phyloP scores from a whole-genome alignment of 2,113 vertebrate genomes.

The Eptesicus fuscus region DNA sequence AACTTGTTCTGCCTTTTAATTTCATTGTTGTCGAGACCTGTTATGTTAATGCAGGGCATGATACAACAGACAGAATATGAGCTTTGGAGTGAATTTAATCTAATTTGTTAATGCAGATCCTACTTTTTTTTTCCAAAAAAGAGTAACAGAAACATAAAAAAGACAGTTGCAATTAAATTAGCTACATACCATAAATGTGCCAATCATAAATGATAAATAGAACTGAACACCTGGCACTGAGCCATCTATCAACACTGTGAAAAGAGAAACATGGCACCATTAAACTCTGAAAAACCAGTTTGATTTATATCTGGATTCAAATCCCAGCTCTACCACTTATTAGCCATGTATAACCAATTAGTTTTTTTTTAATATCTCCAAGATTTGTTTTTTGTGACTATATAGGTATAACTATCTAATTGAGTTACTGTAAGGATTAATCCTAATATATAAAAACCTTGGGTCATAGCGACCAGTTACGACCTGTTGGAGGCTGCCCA shows the following conservation, averaged over 20 bases:
- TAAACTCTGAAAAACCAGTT: not conserved
- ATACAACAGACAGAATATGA: not conserved
- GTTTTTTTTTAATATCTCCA: not conserved
- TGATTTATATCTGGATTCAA: not conserved
- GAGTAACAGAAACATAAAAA: slow-evolving; percentile 2
- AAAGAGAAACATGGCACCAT: not conserved
- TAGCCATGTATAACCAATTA: not conserved
- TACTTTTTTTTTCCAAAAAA: slow-evolving; percentile 17
- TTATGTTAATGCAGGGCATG: not conserved
- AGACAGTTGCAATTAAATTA: slow-evolving; percentile 14
- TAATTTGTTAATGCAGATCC: slow-evolving; percentile 1
- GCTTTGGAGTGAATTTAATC: not conserved
- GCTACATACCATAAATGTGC: not conserved
- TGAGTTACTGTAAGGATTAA: not conserved
- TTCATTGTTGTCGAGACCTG: not conserved
- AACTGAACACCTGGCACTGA: not conserved
- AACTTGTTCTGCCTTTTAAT: not conserved
- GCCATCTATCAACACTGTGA: not conserved
- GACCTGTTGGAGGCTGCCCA: no score
- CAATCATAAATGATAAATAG: not conserved
- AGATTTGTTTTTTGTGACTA: not conserved
- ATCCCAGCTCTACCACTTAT: not conserved
- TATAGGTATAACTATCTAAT: not conserved
- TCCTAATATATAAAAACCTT: no score
- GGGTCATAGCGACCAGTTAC: no score